phyloP scores from a whole-genome alignment of 2,113 vertebrate genomes.

The Porphyrio hochstetteri region DNA sequence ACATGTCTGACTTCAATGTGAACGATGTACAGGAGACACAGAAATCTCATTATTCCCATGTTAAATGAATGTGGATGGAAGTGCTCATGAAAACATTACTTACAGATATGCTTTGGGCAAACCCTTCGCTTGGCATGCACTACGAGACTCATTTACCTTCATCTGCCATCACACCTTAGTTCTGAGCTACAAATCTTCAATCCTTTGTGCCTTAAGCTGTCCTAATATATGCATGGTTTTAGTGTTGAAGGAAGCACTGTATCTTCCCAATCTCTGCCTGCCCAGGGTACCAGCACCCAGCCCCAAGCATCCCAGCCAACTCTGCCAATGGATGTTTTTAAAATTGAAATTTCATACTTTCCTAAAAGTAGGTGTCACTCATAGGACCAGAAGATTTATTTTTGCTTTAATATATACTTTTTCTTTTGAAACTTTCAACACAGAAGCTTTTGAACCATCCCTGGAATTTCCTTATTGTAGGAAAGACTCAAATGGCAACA shows the following conservation, averaged over 20 bases:
- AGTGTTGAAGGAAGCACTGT: not conserved
- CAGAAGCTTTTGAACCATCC: not conserved
- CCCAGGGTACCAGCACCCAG: not conserved
- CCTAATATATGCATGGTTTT: not conserved
- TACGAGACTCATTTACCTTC: not conserved
- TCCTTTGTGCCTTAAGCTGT: not conserved
- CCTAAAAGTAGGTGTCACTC: not conserved
- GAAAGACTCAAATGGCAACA: not conserved
- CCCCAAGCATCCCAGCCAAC: not conserved
- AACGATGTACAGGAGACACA: not conserved
- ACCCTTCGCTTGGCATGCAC: not conserved
- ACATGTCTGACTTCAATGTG: not conserved
- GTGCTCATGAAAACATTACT: not conserved
- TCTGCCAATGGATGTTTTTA: not conserved
- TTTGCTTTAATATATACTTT: not conserved
- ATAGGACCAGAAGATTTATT: not conserved
- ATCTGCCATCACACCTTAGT: not conserved
- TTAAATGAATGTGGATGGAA: not conserved
- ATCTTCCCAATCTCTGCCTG: not conserved
- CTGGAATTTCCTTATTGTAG: not conserved
- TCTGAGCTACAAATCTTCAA: not conserved
- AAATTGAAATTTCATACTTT: not conserved
- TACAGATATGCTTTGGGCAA: not conserved
- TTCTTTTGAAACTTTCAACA: not conserved
- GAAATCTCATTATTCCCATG: not conserved